Percentiles rank a stretch among this genome's conserved stretches.
These are phyloP conservation scores for Thalassophryne amazonica DNA, from an alignment of 2,797 vertebrate genomes.

Conservation along the genomic window DNA sequence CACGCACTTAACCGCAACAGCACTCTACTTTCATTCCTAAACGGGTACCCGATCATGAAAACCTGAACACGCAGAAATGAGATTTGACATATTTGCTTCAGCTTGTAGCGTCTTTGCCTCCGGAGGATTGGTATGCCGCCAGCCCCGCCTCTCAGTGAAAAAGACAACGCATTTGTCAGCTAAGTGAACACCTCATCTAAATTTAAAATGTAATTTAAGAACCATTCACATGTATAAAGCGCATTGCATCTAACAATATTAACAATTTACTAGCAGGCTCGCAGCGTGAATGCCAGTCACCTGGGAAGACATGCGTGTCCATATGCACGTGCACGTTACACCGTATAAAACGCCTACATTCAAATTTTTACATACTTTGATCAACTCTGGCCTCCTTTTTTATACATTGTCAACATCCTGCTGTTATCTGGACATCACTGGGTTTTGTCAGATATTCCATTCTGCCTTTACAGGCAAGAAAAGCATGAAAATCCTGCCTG, in stretches of 20 bases:
- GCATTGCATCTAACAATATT: slow-evolving; percentile 62
- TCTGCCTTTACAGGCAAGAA: slow-evolving; percentile 27
- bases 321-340: background rate
- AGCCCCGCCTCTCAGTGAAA: slow-evolving; percentile 36
- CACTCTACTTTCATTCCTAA: background rate
- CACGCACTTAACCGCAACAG: too few relatives aligned
- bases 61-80: slow-evolving; percentile 9
- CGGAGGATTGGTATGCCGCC: slow-evolving; percentile 14
- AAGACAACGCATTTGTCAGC: slow-evolving; percentile 70
- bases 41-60: slow-evolving; percentile 16
- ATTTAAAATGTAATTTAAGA: slow-evolving; percentile 81
- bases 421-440: slow-evolving; percentile 10
- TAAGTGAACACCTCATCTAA: slow-evolving; percentile 74
- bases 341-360: slow-evolving; percentile 9
- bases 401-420: slow-evolving; percentile 16
- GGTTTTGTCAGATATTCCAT: slow-evolving; percentile 23
- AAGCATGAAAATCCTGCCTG: slow-evolving; percentile 40
- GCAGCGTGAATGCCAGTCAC: slow-evolving; percentile 42
- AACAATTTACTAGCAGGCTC: slow-evolving; percentile 66
- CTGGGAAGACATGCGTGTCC: slow-evolving; percentile 28
- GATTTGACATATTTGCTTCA: slow-evolving; percentile 30
- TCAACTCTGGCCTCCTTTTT: slow-evolving; percentile 14
- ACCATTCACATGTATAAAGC: slow-evolving; percentile 73
- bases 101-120: slow-evolving; percentile 21
- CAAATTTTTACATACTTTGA: slow-evolving; percentile 29